These are phyloP conservation scores for Harpalus rubripes DNA, from an alignment of 2,888 invertebrate species.

Conservation along the genomic window DNA sequence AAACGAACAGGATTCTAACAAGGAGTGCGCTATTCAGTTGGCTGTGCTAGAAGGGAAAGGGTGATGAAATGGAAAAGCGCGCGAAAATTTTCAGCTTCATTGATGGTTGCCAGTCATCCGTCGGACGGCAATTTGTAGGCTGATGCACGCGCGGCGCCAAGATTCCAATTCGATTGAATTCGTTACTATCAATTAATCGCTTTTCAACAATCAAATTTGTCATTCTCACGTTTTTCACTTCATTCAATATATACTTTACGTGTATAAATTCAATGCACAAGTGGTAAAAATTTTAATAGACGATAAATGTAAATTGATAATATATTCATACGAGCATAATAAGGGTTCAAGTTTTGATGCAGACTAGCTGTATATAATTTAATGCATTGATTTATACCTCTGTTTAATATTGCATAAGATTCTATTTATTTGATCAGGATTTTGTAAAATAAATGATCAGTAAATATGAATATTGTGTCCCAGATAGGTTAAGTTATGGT, in stretches of 20 bases:
- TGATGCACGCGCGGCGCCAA: background rate
- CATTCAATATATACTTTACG: background rate
- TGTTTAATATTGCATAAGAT: too few relatives aligned
- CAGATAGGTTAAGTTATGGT: too few relatives aligned
- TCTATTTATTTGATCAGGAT: too few relatives aligned
- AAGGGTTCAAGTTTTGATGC: too few relatives aligned
- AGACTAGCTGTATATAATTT: too few relatives aligned
- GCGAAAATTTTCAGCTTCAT: constrained; percentile 49
- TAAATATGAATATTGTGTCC: too few relatives aligned
- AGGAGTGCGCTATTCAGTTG: constrained; percentile 4
- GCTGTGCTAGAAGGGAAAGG: constrained; percentile 27
- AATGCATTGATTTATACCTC: too few relatives aligned
- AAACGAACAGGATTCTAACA: constrained; percentile 36
- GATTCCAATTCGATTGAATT: constrained; percentile 17
- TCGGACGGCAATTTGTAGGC: constrained; percentile 22
- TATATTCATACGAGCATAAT: too few relatives aligned
- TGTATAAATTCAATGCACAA: background rate
- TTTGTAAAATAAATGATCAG: too few relatives aligned
- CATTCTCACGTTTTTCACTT: background rate
- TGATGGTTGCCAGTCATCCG: constrained; percentile 31
- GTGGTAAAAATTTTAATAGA: too few relatives aligned
- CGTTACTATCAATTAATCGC: constrained; percentile 8
- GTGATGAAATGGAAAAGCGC: constrained; percentile 44
- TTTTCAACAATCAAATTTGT: background rate
- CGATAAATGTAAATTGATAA: too few relatives aligned